phyloP scores from a whole-genome alignment of 2,888 invertebrate genomes.

The Caenorhabditis sp. region DNA sequence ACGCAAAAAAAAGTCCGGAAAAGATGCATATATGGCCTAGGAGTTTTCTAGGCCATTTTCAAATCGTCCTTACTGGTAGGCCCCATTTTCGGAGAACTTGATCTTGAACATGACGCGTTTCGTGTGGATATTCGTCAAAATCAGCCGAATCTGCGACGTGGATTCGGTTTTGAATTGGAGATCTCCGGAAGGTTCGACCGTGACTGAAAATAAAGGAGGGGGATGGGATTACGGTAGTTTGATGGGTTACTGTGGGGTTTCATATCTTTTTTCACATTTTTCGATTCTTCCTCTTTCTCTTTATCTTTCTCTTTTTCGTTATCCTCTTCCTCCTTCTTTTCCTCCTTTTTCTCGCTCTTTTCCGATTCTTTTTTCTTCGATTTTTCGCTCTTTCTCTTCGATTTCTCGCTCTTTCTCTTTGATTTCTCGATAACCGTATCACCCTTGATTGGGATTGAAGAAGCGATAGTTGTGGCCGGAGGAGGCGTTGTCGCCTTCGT shows the following conservation, averaged over 20 bases:
- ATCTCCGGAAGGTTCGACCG: constrained; percentile 7
- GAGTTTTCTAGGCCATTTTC: no score
- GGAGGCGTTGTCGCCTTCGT: background rate
- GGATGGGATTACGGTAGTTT: background rate
- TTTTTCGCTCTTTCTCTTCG: background rate
- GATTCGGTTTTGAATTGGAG: constrained; percentile 14
- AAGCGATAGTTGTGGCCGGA: no score
- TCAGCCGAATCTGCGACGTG: constrained; percentile 5
- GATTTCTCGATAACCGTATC: background rate
- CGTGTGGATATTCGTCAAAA: constrained; percentile 13
- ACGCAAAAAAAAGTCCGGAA: background rate
- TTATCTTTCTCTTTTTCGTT: constrained; percentile 12
- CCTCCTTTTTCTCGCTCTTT: constrained; percentile 9
- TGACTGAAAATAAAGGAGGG: constrained; percentile 14
- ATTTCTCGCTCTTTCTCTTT: background rate
- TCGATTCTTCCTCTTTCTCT: no score
- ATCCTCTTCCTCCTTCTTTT: constrained; percentile 15
- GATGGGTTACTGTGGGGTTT: constrained; percentile 17
- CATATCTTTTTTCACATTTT: background rate
- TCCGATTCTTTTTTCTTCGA: constrained; percentile 1
- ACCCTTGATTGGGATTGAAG: no score
- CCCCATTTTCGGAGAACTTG: constrained; percentile 29
- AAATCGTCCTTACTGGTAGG: constrained; percentile 10
- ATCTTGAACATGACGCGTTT: constrained; percentile 48
- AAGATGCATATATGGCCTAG: no score